phyloP scores from a whole-genome alignment of 92 coral and sea anemone species.

The Porites evermanni region DNA sequence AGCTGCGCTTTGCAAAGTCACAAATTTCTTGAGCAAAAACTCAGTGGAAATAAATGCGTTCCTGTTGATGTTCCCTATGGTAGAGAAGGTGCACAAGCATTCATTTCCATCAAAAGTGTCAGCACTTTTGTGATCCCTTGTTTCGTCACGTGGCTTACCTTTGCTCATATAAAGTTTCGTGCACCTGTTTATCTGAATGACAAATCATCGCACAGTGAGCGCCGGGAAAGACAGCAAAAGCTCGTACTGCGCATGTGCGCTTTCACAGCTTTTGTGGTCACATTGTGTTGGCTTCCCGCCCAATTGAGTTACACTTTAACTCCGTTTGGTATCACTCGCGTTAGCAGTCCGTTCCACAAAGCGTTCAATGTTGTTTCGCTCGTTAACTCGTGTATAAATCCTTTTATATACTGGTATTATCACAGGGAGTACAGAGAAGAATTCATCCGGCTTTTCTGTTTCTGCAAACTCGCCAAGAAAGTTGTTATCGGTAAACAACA shows the following conservation, averaged over 20 bases:
- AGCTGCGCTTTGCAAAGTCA: slow-evolving; percentile 37
- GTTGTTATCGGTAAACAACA: background rate
- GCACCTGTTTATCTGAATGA: background rate
- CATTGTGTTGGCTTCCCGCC: slow-evolving; percentile 27
- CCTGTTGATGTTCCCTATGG: slow-evolving; percentile 11
- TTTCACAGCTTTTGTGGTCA: slow-evolving; percentile 22
- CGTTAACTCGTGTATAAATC: slow-evolving; percentile 31
- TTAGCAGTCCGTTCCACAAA: slow-evolving; percentile 17
- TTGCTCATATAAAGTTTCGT: slow-evolving; percentile 20
- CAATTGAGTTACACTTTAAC: slow-evolving; percentile 39
- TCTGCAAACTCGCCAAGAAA: background rate
- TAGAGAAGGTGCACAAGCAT: slow-evolving; percentile 12
- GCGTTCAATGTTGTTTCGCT: slow-evolving; percentile 17
- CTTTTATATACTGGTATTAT: slow-evolving; percentile 27
- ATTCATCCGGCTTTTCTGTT: background rate
- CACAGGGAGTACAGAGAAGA: slow-evolving; percentile 25
- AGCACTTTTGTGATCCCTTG: slow-evolving; percentile 15
- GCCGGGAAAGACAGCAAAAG: slow-evolving; percentile 7
- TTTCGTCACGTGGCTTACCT: slow-evolving; percentile 27
- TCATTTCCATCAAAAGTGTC: slow-evolving; percentile 22
- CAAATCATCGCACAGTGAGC: background rate
- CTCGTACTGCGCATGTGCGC: slow-evolving; percentile 22
- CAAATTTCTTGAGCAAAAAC: slow-evolving; percentile 6
- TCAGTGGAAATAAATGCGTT: slow-evolving; percentile 4
- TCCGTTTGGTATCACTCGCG: slow-evolving; percentile 30